phyloP scores from a whole-genome alignment of 2,888 invertebrate species.

The Drosophila niveifrons region DNA sequence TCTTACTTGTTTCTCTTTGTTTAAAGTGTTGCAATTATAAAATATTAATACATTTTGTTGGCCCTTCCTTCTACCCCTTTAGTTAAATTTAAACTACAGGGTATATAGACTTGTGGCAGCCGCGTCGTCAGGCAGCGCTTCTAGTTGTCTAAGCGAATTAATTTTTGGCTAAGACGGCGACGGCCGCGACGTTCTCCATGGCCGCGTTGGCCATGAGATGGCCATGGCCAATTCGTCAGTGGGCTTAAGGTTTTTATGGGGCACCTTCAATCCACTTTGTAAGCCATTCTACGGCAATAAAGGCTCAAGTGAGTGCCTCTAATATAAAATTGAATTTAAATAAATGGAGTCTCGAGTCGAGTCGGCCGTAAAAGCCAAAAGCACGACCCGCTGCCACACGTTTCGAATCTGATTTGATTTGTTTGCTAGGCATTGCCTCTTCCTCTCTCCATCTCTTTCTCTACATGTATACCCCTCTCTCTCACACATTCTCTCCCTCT shows the following conservation, averaged over 20 bases:
- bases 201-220: slow-evolving; percentile 5
- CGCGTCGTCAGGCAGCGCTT: slow-evolving; percentile 6
- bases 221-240: slow-evolving; percentile 17
- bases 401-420: slow-evolving; percentile 75
- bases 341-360: slow-evolving; percentile 76
- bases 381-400: slow-evolving; percentile 50
- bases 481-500: neutral
- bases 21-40: no score
- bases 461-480: neutral
- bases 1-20: no score
- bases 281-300: slow-evolving; percentile 73
- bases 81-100: neutral
- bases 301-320: slow-evolving; percentile 72
- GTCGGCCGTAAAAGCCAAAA: slow-evolving; percentile 65
- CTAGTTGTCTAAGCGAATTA: slow-evolving; percentile 34
- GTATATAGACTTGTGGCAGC: slow-evolving; percentile 13
- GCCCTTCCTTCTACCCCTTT: no score
- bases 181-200: neutral
- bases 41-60: no score
- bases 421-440: slow-evolving; percentile 48
- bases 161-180: slow-evolving; percentile 21
- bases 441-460: neutral
- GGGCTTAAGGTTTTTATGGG: slow-evolving; percentile 47
- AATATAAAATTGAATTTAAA: slow-evolving; percentile 81
- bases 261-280: slow-evolving; percentile 74